Evolutionary conservation across 1,140 invertebrate genomes (phyloP), one percentile per base, ranked within the genome.

Genomic region (Mizuhopecten yessoensis): DNA sequence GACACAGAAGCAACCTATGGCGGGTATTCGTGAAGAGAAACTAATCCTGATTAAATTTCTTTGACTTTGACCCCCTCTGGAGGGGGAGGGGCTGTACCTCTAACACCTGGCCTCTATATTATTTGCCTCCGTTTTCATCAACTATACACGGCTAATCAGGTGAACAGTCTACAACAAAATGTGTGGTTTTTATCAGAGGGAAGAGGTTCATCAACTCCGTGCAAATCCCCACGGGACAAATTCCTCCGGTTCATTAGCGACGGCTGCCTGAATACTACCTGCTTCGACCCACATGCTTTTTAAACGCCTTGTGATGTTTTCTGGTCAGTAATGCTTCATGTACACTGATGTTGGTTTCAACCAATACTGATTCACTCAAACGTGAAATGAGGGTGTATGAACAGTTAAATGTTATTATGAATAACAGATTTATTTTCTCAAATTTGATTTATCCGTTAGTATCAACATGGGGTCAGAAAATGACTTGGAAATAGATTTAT

Each of bases 31-130:
- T 17, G 57, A 75, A 75, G 23, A 29, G 57, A n/a, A 75, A 75
- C 57, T 75, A 75, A 75, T 75, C 57, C 57, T 75, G 23, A 75
- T 75, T 75, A 75, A n/a, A 75, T 75, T 75, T 75, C 57, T 75
- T 75, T 75, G 57, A 75, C 57, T 75, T 29, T n/a, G n/a, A 75
- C 57, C 57, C 57, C 57, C 57, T 75, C 57, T 75, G 57, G 57
- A 75, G 23, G 23, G 23, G 57, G n/a, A 75, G 57, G 57, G n/a
- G 57, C 11, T 75, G 23, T n/a, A 0, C 29, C 57, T 75, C 57
- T 75, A 5, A 75, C 57, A 75, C 57, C 57, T 75, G 57, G 57
- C 57, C n/a, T 75, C 57, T 75, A 75, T 75, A 75, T 75, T 75
- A 75, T 75, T 29, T 17, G 9, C n/a, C 57, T 75, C 57, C 57